Evolutionary conservation across 2,888 invertebrate genomes (phyloP), one percentile per base, ranked within the genome.

Genomic region (Apodemia hepburni): DNA sequence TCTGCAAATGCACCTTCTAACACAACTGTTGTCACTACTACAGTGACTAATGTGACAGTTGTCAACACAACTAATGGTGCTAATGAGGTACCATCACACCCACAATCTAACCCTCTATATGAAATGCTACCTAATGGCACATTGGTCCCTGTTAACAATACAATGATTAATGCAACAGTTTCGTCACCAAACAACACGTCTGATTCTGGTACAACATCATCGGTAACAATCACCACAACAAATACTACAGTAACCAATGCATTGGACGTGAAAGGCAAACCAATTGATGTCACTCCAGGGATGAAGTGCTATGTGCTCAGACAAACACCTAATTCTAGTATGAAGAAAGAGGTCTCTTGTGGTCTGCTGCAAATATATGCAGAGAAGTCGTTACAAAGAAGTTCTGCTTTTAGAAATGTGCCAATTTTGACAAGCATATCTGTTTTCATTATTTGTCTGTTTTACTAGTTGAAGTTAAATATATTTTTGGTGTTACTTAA

Each of bases 301-400:
- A 87, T 87, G 88, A 70, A 82, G 71, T 90, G 89, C 65, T 89
- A 79, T 68, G 80, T 90, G 6, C 79, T 87, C 15, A 77, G 86
- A 54, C 71, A 69, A 59, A 78, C 79, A 12, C 69, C 83, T 2
- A 64, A 71, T 0, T 73, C 77, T 8, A 79, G 77, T 45, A 84
- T 87, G 87, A 81, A 69, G 66, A 84, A 80, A 64, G 69, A 72
- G 47, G 80, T 90, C 2, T 82, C 84, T 4, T 90, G 89, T 71
- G 84, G 84, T 33, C 66, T 89, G 11, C 70, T 90, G 64, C 87
- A 88, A 69, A 77, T 80, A 17, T 90, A 89, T 63, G 87, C 89
- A 4, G 80, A 80, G 29, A 78, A 82, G 65, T 89, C 89, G 1
- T 67, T 88, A 9, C 76, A 78, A 61, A 80, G 71, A 65, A 88